These are phyloP conservation scores for Halyomorpha halys DNA, from an alignment of 1,140 invertebrate species.

Conservation along the genomic window DNA sequence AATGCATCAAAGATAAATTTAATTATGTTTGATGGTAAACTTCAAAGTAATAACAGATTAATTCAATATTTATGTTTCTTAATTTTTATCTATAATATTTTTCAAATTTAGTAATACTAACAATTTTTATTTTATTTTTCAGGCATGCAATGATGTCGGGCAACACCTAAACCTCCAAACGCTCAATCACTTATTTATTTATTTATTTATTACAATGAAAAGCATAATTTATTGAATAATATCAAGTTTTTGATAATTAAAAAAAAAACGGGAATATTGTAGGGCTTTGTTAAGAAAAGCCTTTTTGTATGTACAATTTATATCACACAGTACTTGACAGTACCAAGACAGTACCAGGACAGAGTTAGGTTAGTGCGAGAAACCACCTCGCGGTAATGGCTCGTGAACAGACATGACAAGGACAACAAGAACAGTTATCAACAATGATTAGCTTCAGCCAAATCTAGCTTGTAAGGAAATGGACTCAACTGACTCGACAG, in stretches of 20 bases:
- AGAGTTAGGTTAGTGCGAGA: constrained; percentile 13
- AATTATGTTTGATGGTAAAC: too few species aligned
- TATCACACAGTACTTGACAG: not conserved
- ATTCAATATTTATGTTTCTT: too few species aligned
- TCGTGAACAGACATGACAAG: constrained; percentile 11
- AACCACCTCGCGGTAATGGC: not conserved
- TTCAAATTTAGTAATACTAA: not conserved
- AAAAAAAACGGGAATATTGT: not conserved
- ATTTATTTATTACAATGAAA: constrained; percentile 12
- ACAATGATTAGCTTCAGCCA: not conserved
- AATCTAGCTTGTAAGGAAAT: not conserved
- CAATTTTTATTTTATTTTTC: constrained; percentile 3
- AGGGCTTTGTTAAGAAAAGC: not conserved
- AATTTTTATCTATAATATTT: not conserved
- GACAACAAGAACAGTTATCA: not conserved
- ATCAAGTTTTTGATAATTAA: not conserved
- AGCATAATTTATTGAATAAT: constrained; percentile 5
- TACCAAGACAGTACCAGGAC: not conserved
- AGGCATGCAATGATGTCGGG: not conserved
- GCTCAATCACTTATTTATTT: constrained; percentile 2
- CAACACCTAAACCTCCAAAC: not conserved
- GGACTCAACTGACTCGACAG: not conserved
- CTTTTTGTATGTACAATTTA: not conserved
- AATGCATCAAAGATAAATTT: too few species aligned
- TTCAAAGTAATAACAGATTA: too few species aligned